phyloP scores from a whole-genome alignment of 2,113 vertebrate species.

The Callopanchax toddi region DNA sequence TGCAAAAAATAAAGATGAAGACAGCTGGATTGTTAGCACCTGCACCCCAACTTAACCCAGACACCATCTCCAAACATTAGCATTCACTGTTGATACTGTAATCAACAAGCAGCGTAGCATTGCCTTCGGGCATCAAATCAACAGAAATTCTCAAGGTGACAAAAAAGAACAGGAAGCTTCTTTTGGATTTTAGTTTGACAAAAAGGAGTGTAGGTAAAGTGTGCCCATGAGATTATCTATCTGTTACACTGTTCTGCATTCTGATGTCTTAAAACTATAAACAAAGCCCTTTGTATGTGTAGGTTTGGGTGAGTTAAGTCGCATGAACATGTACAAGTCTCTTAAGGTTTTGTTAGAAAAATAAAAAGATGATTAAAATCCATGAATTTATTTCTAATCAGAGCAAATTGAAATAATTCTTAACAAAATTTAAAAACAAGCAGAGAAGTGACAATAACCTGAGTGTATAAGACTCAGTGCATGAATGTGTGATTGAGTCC shows the following conservation, averaged over 20 bases:
- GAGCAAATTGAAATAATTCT: background rate
- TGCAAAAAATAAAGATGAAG: background rate
- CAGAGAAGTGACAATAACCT: background rate
- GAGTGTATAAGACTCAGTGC: background rate
- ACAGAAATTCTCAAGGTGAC: slow-evolving; percentile 80
- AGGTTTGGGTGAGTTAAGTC: background rate
- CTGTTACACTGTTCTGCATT: slow-evolving; percentile 1
- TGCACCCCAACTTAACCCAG: slow-evolving; percentile 37
- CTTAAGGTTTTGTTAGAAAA: background rate
- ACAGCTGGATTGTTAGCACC: slow-evolving; percentile 12
- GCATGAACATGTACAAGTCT: background rate
- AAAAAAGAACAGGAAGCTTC: slow-evolving; percentile 59
- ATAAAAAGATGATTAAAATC: background rate
- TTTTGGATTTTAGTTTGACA: slow-evolving; percentile 69
- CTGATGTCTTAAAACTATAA: background rate
- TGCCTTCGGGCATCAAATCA: slow-evolving; percentile 79
- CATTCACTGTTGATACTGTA: slow-evolving; percentile 76
- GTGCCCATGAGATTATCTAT: slow-evolving; percentile 46
- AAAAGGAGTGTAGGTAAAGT: slow-evolving; percentile 30
- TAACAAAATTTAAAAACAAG: background rate
- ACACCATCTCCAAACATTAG: slow-evolving; percentile 68
- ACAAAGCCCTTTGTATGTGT: too few relatives aligned
- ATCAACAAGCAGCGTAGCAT: slow-evolving; percentile 76
- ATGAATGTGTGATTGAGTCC: slow-evolving; percentile 20
- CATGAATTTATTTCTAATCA: background rate